These are phyloP conservation scores for Ostrea edulis DNA, from an alignment of 1,140 invertebrate species.

Conservation along the genomic window DNA sequence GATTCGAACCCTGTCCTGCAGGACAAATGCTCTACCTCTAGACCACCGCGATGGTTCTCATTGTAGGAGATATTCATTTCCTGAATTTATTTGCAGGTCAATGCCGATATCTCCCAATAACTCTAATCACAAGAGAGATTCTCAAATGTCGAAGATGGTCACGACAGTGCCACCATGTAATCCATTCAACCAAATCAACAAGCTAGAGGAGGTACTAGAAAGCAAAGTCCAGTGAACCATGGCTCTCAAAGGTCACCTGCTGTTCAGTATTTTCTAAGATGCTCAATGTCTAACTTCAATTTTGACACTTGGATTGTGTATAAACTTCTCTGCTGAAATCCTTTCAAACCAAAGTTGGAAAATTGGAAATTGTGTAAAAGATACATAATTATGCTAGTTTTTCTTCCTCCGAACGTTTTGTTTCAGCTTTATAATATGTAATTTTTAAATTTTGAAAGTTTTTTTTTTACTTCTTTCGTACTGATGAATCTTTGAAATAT, in stretches of 20 bases:
- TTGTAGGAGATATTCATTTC: too few species aligned
- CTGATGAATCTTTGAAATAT: too few species aligned
- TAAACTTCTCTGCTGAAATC: not conserved
- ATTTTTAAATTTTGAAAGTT: not conserved
- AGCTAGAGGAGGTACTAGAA: conserved; percentile 65
- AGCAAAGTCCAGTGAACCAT: conserved; percentile 41
- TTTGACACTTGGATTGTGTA: not conserved
- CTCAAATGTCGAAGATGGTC: conserved; percentile 77
- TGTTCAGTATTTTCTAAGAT: not conserved
- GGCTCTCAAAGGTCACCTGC: not conserved
- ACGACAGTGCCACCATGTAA: conserved; percentile 77
- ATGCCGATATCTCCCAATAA: conserved; percentile 62
- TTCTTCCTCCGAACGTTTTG: not conserved
- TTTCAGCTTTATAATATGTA: not conserved
- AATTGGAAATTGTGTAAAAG: not conserved
- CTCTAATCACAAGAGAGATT: conserved; percentile 69
- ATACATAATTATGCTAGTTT: not conserved
- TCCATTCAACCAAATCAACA: conserved; percentile 75
- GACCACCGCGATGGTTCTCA: too few species aligned
- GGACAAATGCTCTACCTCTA: too few species aligned
- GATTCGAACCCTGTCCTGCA: too few species aligned
- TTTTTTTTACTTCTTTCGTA: too few species aligned
- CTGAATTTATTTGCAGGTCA: conserved; percentile 57
- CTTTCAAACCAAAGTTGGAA: not conserved
- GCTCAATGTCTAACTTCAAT: not conserved